Evolutionary conservation across 2,113 vertebrate genomes (phyloP).

Genomic region (Vireo altiloquus): DNA sequence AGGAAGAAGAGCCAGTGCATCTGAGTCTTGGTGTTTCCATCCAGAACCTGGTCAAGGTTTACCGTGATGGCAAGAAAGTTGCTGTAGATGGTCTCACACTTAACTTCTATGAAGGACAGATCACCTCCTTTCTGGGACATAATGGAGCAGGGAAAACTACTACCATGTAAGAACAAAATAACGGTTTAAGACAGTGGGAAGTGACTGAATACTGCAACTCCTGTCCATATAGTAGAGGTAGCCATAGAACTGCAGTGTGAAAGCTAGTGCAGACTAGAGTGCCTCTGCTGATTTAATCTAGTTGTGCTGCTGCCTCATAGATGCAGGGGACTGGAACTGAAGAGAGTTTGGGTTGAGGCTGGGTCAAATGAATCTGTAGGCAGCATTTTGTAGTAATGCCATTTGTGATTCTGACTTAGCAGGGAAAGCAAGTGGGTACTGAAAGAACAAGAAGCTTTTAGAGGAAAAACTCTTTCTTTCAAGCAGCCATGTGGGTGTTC

Average conservation of each 20-base stretch:
- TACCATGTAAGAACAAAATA: conserved; percentile 86
- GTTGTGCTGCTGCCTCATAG: neutral
- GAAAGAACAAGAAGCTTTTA: neutral
- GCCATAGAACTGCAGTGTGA: neutral
- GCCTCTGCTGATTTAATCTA: neutral
- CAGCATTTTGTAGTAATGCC: neutral
- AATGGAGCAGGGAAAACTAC: conserved; percentile 98
- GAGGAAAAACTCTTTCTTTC: neutral
- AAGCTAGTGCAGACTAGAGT: neutral
- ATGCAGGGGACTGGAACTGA: neutral
- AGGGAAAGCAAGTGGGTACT: neutral
- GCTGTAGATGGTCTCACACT: conserved; percentile 92
- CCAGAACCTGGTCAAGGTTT: conserved; percentile 94
- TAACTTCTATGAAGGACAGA: conserved; percentile 96
- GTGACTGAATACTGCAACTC: neutral
- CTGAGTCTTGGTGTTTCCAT: conserved; percentile 91
- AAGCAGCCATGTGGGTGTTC: neutral
- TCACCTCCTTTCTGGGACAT: conserved; percentile 96
- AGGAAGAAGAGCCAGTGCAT: conserved; percentile 91
- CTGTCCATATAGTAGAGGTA: neutral
- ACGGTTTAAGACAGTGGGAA: neutral
- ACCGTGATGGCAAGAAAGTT: conserved; percentile 90
- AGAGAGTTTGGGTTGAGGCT: neutral
- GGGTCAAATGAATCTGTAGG: neutral
- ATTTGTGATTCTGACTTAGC: neutral